Conservation (phyloP, 2,888 invertebrate species). For the Melieria crassipennis region DNA sequence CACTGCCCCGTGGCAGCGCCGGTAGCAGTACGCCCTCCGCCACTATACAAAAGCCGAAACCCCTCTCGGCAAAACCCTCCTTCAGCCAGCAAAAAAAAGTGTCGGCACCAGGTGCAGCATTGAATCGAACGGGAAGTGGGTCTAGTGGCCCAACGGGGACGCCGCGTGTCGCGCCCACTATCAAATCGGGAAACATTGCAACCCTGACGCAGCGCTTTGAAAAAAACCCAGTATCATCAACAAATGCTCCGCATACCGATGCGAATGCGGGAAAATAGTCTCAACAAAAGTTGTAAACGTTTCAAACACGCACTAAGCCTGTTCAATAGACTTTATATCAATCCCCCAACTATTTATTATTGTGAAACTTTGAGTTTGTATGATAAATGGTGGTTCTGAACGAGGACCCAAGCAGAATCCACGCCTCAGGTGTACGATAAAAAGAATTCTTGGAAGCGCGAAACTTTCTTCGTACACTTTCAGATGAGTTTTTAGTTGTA, state of each 20-base stretch:
- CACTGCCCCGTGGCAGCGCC: slow-evolving; percentile 24
- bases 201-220: slow-evolving; percentile 59
- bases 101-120: slow-evolving; percentile 40
- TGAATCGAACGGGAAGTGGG: slow-evolving; percentile 26
- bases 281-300: slow-evolving; percentile 15
- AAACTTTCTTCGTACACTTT: no score
- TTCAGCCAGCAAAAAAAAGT: slow-evolving; percentile 48
- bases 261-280: slow-evolving; percentile 42
- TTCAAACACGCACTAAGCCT: background rate
- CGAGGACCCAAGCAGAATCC: no score
- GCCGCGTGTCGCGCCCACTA: slow-evolving; percentile 48
- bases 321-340: background rate
- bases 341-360: no score
- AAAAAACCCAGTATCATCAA: slow-evolving; percentile 42
- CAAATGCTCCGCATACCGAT: slow-evolving; percentile 24
- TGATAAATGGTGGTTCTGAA: no score
- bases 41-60: slow-evolving; percentile 58
- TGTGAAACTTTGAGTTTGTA: no score
- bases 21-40: slow-evolving; percentile 52
- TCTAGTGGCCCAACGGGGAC: slow-evolving; percentile 29
- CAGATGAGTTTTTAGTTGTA: background rate
- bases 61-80: slow-evolving; percentile 58
- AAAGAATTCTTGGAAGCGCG: no score
- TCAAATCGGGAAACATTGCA: slow-evolving; percentile 51
- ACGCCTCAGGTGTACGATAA: no score